These are phyloP conservation scores for Amniataba percoides DNA, from an alignment of 2,797 vertebrate species.

Conservation along the genomic window DNA sequence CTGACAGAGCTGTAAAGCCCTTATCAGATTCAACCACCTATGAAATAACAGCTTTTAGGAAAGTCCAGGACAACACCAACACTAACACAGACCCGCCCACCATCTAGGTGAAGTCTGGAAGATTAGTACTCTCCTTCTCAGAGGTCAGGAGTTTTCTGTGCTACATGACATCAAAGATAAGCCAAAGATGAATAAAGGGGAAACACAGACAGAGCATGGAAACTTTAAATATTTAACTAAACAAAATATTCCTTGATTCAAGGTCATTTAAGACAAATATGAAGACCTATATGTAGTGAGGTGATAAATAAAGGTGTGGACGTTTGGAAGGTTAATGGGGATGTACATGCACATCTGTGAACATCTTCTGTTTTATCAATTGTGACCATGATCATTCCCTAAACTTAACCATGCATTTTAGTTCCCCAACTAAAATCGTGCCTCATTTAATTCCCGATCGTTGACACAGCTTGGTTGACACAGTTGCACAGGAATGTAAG, in stretches of 20 bases:
- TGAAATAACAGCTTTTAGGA: slow-evolving; percentile 82
- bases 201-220: not conserved
- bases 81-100: slow-evolving; percentile 53
- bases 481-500: not conserved
- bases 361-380: not conserved
- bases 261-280: not conserved
- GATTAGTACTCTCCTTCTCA: slow-evolving; percentile 65
- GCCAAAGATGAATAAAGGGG: slow-evolving; percentile 39
- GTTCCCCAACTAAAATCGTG: not conserved
- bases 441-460: not conserved
- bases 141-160: slow-evolving; percentile 63
- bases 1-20: slow-evolving; percentile 67
- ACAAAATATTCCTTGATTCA: not conserved
- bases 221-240: slow-evolving; percentile 24
- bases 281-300: not conserved
- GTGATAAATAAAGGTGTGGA: not conserved
- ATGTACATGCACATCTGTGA: not conserved
- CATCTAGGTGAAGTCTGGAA: slow-evolving; percentile 51
- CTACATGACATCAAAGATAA: slow-evolving; percentile 47
- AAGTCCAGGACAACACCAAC: slow-evolving; percentile 56
- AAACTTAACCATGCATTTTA: not conserved
- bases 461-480: not conserved
- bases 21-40: slow-evolving; percentile 80
- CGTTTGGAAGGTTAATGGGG: not conserved
- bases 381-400: not conserved